Conservation (phyloP, 2,797 vertebrate genomes). For the Pteropus rufus region DNA sequence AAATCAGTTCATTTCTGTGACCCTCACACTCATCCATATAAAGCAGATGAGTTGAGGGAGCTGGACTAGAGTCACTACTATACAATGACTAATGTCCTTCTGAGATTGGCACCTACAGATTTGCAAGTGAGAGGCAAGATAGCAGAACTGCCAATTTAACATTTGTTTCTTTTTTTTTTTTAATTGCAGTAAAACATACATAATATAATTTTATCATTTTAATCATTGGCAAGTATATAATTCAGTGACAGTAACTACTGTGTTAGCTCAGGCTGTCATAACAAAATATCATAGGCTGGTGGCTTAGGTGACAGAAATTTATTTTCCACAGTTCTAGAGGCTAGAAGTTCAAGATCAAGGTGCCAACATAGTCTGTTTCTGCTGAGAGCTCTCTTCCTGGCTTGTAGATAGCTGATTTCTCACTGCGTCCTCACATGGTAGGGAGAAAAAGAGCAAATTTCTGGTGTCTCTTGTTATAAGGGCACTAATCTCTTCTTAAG, state of each 20-base stretch:
- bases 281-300: neutral
- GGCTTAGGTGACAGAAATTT: neutral
- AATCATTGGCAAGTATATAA: neutral
- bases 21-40: neutral
- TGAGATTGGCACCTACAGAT: neutral
- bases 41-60: neutral
- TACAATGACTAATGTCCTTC: neutral
- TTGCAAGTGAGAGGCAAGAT: slow-evolving; percentile 11
- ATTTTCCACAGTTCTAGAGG: neutral
- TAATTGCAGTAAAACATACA: neutral
- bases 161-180: neutral
- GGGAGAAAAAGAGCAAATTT: neutral
- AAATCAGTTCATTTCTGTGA: neutral
- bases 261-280: neutral
- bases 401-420: neutral
- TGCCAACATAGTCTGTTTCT: neutral
- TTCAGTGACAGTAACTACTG: neutral
- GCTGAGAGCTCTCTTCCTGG: neutral
- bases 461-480: neutral
- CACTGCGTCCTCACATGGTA: neutral
- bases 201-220: neutral
- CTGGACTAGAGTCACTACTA: neutral
- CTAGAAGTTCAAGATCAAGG: neutral
- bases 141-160: slow-evolving; percentile 1
- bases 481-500: neutral